phyloP scores from a whole-genome alignment of 2,797 vertebrate species.

The Sebastes iracundus region DNA sequence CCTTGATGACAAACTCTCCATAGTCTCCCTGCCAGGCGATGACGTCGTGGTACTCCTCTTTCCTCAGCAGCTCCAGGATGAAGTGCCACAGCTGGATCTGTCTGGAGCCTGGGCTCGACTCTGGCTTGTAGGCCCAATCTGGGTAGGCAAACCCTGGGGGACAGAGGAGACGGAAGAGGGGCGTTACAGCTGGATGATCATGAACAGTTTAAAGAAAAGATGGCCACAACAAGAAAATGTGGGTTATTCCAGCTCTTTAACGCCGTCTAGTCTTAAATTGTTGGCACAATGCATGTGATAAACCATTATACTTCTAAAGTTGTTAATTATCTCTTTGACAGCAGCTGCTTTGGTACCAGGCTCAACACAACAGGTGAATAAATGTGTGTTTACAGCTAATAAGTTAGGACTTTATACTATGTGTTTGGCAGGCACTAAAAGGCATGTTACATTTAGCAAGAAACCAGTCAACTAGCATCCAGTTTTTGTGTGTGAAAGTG shows the following conservation, averaged over 20 bases:
- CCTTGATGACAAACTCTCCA: conserved; percentile 94
- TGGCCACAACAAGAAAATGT: background rate
- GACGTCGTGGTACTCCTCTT: conserved; percentile 93
- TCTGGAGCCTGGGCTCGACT: conserved; percentile 92
- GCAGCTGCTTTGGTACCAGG: background rate
- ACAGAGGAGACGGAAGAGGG: background rate
- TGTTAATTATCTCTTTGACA: background rate
- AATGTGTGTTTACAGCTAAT: background rate
- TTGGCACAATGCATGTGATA: background rate
- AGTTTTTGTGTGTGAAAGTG: background rate
- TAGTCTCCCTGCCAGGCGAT: conserved; percentile 96
- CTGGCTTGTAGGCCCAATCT: conserved; percentile 94
- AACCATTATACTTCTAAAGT: background rate
- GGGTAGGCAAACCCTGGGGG: conserved; percentile 90
- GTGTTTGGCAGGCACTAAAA: too few species aligned
- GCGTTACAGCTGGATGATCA: conserved; percentile 1
- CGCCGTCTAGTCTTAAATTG: background rate
- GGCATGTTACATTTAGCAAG: background rate
- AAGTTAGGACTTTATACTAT: background rate
- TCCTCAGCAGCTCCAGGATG: conserved; percentile 92
- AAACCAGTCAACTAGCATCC: background rate
- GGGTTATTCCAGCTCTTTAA: background rate
- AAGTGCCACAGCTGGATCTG: conserved; percentile 97
- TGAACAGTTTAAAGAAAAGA: background rate
- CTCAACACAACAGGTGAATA: background rate